Conservation (phyloP, 2,888 invertebrate species). For the Prosopocoilus inquinatus region DNA sequence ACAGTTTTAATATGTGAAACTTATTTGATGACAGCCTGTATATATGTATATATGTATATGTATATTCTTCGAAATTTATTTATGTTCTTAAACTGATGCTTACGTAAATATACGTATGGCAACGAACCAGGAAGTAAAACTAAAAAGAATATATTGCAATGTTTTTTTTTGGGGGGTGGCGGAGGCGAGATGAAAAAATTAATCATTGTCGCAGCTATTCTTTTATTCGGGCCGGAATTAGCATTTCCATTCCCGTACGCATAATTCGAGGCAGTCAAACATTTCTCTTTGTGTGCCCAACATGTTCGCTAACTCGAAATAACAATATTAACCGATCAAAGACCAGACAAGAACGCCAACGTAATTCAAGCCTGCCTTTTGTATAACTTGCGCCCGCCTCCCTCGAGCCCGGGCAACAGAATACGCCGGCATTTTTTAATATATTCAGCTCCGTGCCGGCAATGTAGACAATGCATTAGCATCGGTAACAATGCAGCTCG, state of each 20-base stretch:
- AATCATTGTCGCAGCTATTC: constrained; percentile 5
- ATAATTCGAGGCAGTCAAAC: constrained; percentile 19
- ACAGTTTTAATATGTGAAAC: too few relatives aligned
- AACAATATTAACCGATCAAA: constrained; percentile 39
- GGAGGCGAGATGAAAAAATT: constrained; percentile 1
- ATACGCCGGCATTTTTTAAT: constrained; percentile 23
- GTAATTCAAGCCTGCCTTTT: constrained; percentile 18
- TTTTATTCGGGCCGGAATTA: constrained; percentile 16
- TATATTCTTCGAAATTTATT: too few relatives aligned
- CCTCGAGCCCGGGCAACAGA: not conserved
- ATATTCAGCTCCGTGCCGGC: constrained; percentile 15
- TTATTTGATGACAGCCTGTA: too few relatives aligned
- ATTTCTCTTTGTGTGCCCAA: constrained; percentile 26
- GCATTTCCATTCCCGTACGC: constrained; percentile 14
- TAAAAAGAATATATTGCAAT: not conserved
- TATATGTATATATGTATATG: too few relatives aligned
- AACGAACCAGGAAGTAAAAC: too few relatives aligned
- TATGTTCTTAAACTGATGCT: too few relatives aligned
- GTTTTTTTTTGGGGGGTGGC: not conserved
- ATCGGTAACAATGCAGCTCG: constrained; percentile 44
- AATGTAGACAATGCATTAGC: constrained; percentile 40
- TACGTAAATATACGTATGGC: too few relatives aligned
- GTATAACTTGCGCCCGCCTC: not conserved
- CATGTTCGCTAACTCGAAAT: constrained; percentile 35
- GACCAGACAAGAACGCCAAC: constrained; percentile 25